Percentiles rank a stretch among this genome's conserved stretches.
Conservation (phyloP, 2,113 vertebrate genomes). For the Oceanodroma tethys region DNA sequence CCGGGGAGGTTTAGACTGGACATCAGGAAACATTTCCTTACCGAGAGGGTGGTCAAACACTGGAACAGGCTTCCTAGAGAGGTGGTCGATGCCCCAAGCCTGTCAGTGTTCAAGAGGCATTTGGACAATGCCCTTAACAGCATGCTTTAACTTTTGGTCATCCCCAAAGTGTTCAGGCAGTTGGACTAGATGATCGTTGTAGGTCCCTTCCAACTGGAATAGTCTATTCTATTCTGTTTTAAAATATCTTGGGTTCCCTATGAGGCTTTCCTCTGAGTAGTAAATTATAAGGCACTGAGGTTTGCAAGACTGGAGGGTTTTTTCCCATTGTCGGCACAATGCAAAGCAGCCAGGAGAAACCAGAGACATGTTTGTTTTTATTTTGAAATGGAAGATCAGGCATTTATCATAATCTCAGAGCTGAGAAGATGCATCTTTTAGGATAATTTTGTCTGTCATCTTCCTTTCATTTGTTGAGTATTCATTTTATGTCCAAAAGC, state of each 20-base stretch:
- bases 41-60: neutral
- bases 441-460: neutral
- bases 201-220: neutral
- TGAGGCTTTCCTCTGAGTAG: neutral
- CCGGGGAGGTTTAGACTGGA: neutral
- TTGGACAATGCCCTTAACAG: neutral
- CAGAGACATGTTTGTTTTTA: neutral
- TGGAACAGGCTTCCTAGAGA: neutral
- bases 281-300: neutral
- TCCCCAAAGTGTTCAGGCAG: neutral
- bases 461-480: neutral
- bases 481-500: neutral
- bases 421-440: neutral
- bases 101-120: neutral
- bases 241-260: neutral
- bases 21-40: neutral
- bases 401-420: neutral
- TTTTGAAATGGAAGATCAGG: neutral
- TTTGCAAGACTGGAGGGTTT: neutral
- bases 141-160: neutral
- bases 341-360: neutral
- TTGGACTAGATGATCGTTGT: neutral
- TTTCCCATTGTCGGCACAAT: neutral
- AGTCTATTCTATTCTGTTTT: neutral
- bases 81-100: neutral